Conservation (phyloP, 2,113 vertebrate genomes). For the Nicator chloris region DNA sequence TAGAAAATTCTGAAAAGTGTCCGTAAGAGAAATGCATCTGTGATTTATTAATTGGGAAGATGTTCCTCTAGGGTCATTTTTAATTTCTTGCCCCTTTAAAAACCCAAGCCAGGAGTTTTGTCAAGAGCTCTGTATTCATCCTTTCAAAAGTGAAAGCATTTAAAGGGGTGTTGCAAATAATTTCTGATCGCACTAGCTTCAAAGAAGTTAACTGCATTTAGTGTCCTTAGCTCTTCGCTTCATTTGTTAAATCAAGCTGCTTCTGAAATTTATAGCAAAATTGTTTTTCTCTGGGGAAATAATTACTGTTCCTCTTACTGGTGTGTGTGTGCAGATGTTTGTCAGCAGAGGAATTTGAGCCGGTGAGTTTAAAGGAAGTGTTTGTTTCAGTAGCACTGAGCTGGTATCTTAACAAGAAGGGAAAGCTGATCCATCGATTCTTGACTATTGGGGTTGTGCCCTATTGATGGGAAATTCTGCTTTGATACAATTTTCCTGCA, state of each 20-base stretch:
- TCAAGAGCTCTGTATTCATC: not conserved
- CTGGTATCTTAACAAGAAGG: not conserved
- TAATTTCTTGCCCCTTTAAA: not conserved
- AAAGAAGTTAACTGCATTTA: conserved; percentile 46
- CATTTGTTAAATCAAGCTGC: conserved; percentile 64
- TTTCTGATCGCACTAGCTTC: conserved; percentile 22
- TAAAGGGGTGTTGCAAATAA: conserved; percentile 49
- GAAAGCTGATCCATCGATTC: not conserved
- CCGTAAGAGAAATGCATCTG: not conserved
- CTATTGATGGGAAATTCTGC: not conserved
- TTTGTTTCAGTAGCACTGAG: not conserved
- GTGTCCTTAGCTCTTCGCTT: conserved; percentile 43
- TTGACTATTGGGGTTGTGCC: not conserved
- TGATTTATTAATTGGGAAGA: not conserved
- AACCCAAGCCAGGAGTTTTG: not conserved
- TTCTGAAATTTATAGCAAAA: conserved; percentile 67
- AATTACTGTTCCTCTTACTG: conserved; percentile 60
- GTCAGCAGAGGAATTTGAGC: conserved; percentile 13
- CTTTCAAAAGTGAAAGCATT: not conserved
- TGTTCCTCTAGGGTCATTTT: not conserved
- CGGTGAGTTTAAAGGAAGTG: not conserved
- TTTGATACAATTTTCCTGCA: not conserved
- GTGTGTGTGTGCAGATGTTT: conserved; percentile 8
- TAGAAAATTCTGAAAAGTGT: not conserved
- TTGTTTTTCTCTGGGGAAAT: conserved; percentile 69